Conservation (phyloP, 2,888 invertebrate genomes). For the Parasteatoda lunata region DNA sequence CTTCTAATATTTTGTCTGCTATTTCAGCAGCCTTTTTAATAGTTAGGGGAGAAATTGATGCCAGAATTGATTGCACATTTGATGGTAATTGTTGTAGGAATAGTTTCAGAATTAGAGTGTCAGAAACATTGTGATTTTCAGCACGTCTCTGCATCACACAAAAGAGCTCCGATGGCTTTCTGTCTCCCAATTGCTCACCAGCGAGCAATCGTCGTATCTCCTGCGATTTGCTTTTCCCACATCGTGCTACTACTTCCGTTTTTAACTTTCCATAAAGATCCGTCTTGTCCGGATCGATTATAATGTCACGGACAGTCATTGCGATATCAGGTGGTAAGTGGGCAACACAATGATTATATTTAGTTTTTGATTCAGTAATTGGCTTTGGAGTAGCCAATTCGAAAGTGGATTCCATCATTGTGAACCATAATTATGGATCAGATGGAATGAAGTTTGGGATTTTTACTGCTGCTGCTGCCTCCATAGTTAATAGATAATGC, state of each 20-base stretch:
- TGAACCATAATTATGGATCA: constrained; percentile 19
- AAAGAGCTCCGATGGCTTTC: constrained; percentile 3
- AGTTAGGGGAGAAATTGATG: background rate
- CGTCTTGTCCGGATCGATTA: background rate
- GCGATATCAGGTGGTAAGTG: constrained; percentile 7
- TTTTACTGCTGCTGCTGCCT: background rate
- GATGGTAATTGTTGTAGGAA: constrained; percentile 26
- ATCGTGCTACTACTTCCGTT: constrained; percentile 4
- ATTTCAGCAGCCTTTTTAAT: constrained; percentile 23
- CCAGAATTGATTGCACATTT: constrained; percentile 1
- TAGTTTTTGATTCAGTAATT: constrained; percentile 15
- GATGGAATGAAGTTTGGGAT: background rate
- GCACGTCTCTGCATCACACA: background rate
- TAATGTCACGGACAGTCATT: constrained; percentile 7
- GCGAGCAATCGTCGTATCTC: constrained; percentile 15
- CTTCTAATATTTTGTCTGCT: constrained; percentile 17
- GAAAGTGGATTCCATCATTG: background rate
- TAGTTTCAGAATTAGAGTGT: constrained; percentile 18
- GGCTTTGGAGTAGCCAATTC: constrained; percentile 15
- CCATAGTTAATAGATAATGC: too few species aligned
- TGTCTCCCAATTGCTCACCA: constrained; percentile 8
- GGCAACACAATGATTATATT: constrained; percentile 9
- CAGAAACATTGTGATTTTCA: background rate
- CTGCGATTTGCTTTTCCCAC: background rate
- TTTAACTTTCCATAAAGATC: constrained; percentile 1